Base-by-base conservation (phyloP, 2,888 invertebrate species). In the Himalopsyche tibetana region DNA sequence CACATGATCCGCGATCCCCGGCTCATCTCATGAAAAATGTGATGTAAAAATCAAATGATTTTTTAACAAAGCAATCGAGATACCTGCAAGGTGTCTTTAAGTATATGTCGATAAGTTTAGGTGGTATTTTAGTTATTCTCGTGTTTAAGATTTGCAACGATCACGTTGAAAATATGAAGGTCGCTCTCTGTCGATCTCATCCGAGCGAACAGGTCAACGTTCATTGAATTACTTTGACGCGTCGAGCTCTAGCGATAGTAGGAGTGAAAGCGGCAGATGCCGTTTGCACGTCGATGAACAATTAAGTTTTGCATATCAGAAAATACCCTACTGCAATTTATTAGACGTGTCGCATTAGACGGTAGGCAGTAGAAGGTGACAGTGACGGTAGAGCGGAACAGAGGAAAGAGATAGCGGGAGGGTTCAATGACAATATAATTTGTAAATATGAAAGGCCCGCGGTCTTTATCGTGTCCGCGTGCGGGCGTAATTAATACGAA, bases 71-170 rank as follows among this genome's bases (percentile, higher is more conserved):
- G 85, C 87, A 87, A 89, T 89, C 87, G n/a, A 88, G 87, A 89
- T 88, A 82, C 85, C 86, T 87, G 86, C 85, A 86, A 56, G 85
- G 89, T 82, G 89, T 89, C 89, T 89, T 88, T 86, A 88, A 86
- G 87, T 38, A 80, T 80, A 38, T 74, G 74, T 74, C 36, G 74
- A 74, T 85, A 85, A 85, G 85, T 85, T 85, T 85, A 85, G 82
- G 90, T 91, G 93, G 94, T 94, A 94, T 94, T 94, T 94, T 94
- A 94, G 94, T 94, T 94, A 94, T 94, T 94, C 94, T 94, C 94
- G 94, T 94, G 81, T 88, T 55, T 85, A 82, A 74, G 82, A 85
- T 85, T 82, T 82, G 84, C 9, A 84, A 74, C 80, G 42, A 79
- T 80, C 15, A 15, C 15, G 51, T 51, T 51, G 51, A 17, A 55